A percentile compares a stretch with the other conserved stretches of the same genome.
These are phyloP conservation scores for Progne subis DNA, from an alignment of 2,113 vertebrate species.

Conservation along the genomic window DNA sequence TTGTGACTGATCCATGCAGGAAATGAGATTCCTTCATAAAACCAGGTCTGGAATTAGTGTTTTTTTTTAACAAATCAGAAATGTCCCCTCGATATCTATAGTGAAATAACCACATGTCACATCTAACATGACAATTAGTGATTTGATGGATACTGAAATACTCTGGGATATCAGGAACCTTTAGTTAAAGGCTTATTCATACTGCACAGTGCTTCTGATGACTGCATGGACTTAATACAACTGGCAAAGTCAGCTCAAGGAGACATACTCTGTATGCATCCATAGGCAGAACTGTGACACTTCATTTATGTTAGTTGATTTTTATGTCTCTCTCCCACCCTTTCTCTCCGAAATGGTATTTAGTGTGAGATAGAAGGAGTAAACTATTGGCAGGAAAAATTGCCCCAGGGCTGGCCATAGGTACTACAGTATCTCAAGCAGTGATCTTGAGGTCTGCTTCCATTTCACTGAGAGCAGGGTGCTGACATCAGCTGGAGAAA, in stretches of 20 bases:
- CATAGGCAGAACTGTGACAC: neutral
- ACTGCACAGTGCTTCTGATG: neutral
- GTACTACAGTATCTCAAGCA: neutral
- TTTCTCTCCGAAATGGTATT: neutral
- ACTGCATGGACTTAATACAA: neutral
- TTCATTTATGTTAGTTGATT: neutral
- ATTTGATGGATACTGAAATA: neutral
- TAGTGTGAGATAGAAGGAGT: neutral
- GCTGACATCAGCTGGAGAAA: neutral
- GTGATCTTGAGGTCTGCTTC: neutral
- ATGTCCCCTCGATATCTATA: neutral
- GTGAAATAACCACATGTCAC: neutral
- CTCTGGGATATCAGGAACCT: neutral
- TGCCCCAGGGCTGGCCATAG: neutral
- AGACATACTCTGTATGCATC: neutral
- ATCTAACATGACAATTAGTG: neutral
- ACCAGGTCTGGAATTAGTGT: neutral
- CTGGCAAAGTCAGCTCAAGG: neutral
- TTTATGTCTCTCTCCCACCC: neutral
- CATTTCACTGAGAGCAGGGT: rapidly evolving
- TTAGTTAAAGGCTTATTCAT: neutral
- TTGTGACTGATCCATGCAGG: neutral
- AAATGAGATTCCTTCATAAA: neutral
- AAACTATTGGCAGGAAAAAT: neutral
- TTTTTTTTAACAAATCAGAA: neutral